Percentiles rank a stretch among this genome's conserved stretches.
These are phyloP conservation scores for Virgularia gustaviana DNA, from an alignment of 92 coral and sea anemone genomes.

Conservation along the genomic window DNA sequence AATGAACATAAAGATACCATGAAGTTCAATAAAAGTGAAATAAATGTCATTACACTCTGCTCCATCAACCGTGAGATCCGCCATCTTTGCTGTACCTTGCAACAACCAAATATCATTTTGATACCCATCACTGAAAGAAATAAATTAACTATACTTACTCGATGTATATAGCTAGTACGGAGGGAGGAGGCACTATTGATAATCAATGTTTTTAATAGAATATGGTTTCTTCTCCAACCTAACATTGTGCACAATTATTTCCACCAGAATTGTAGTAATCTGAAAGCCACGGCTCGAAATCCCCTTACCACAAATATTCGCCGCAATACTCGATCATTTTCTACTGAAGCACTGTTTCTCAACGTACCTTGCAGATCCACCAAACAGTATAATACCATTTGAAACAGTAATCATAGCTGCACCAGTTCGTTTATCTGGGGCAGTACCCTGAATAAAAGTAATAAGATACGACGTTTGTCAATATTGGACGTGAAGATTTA, in stretches of 20 bases:
- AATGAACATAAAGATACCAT: slow-evolving; percentile 93
- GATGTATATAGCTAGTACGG: too few species aligned
- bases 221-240: too few species aligned
- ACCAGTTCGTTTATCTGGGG: slow-evolving; percentile 70
- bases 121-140: slow-evolving; percentile 31
- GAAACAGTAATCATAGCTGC: slow-evolving; percentile 84
- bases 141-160: too few species aligned
- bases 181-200: too few species aligned
- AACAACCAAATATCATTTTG: slow-evolving; percentile 83
- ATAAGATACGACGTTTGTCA: too few species aligned
- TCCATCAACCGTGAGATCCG: slow-evolving; percentile 51
- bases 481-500: too few species aligned
- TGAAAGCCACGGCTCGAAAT: too few species aligned
- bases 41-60: slow-evolving; percentile 63
- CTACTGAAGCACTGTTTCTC: too few species aligned
- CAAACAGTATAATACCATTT: slow-evolving; percentile 80
- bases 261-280: too few species aligned
- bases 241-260: too few species aligned
- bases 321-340: background rate
- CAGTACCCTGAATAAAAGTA: slow-evolving; percentile 37
- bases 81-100: slow-evolving; percentile 66
- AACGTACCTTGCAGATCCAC: slow-evolving; percentile 51
- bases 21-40: slow-evolving; percentile 74
- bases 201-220: too few species aligned
- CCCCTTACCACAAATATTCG: background rate